Evolutionary conservation across 2,797 vertebrate genomes (phyloP).

Genomic region (Sylvilagus floridanus): DNA sequence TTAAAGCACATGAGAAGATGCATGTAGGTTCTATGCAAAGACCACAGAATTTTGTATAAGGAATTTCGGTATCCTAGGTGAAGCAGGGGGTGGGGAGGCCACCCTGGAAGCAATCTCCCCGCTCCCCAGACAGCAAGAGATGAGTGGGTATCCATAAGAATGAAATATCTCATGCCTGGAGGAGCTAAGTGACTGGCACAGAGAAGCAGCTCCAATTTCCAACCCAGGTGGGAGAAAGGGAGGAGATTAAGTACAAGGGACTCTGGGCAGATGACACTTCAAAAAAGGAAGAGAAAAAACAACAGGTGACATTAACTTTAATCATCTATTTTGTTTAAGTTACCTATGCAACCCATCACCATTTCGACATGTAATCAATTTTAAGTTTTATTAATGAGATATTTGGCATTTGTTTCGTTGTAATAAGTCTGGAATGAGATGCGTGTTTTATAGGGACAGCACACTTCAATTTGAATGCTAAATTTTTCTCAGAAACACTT

Average conservation of each 20-base stretch:
- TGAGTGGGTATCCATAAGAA: not conserved
- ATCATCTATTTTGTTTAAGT: constrained; percentile 12
- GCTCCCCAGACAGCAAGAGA: not conserved
- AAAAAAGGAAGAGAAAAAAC: not conserved
- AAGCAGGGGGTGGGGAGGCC: not conserved
- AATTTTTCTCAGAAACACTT: constrained; percentile 31
- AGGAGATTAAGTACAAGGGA: not conserved
- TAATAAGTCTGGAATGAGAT: constrained; percentile 41
- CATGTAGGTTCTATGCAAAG: not conserved
- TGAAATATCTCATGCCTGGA: constrained; percentile 20
- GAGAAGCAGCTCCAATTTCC: constrained; percentile 32
- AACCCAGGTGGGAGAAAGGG: not conserved
- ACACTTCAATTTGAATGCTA: not conserved
- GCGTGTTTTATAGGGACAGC: not conserved
- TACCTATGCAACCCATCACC: not conserved
- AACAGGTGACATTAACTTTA: constrained; percentile 31
- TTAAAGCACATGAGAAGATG: not conserved
- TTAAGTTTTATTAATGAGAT: not conserved
- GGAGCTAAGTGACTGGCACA: constrained; percentile 32
- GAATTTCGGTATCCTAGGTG: not conserved
- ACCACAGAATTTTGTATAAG: not conserved
- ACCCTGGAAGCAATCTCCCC: not conserved
- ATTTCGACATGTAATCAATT: not conserved
- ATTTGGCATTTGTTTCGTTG: constrained; percentile 15
- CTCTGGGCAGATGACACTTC: constrained; percentile 7